Evolutionary conservation across 2,797 vertebrate genomes (phyloP).

Genomic region (Prionace glauca): DNA sequence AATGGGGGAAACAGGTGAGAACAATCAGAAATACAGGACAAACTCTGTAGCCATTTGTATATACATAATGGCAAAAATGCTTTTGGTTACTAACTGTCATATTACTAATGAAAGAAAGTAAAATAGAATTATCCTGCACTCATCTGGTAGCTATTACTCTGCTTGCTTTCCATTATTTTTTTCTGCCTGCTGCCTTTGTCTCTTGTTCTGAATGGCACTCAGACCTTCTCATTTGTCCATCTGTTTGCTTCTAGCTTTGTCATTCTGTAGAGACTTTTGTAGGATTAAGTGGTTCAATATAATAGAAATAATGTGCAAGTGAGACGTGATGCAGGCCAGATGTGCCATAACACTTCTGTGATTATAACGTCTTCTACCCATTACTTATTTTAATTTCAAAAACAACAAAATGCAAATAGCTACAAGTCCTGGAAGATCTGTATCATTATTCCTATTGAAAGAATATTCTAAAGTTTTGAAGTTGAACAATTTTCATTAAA

Average conservation of each 20-base stretch:
- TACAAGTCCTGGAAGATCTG: too few species aligned
- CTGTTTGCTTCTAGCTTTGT: not conserved
- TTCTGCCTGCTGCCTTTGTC: not conserved
- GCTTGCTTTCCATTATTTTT: not conserved
- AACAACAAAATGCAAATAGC: too few species aligned
- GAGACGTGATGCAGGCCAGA: too few species aligned
- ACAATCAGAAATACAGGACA: not conserved
- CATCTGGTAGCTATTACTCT: not conserved
- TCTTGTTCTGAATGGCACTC: not conserved
- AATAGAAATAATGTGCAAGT: too few species aligned
- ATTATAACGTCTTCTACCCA: too few species aligned
- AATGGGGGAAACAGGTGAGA: not conserved
- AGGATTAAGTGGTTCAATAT: too few species aligned
- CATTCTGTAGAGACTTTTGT: too few species aligned
- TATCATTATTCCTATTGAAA: too few species aligned
- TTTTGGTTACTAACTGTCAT: not conserved
- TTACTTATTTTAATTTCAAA: too few species aligned
- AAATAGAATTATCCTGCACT: not conserved
- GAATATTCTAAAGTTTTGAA: too few species aligned
- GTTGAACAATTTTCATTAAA: too few species aligned
- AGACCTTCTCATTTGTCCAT: not conserved
- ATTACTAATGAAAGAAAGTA: not conserved
- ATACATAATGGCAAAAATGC: not conserved
- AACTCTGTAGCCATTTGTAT: not conserved
- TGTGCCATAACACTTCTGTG: too few species aligned